Base-by-base conservation (phyloP, 2,113 vertebrate species). In the Callithrix jacchus region DNA sequence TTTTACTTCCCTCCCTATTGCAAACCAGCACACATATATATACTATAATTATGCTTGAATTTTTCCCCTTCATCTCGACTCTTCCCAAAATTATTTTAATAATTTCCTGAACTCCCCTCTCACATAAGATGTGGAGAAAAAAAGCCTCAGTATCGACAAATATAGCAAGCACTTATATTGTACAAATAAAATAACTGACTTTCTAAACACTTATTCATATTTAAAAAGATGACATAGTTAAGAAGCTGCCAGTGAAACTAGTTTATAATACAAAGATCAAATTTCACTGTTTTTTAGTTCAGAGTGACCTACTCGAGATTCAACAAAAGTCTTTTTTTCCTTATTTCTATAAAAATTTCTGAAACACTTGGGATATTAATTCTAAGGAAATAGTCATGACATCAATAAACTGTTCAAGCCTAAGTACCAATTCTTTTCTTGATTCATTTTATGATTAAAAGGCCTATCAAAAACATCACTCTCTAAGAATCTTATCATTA, bases 211-310 rank as follows among this genome's bases (percentile, higher is more conserved):
- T 64, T 68, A 61, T 13, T n/a, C 7, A 0, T 81, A 58, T 83
- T 93, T 77, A 6, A 71, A 84, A 73, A 66, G 21, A 88, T n/a
- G 23, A 74, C 17, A 58, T 2, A 81, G 42, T 45, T 61, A 25
- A 91, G 95, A 96, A 87, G 61, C n/a, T 14, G 56, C 76, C 25
- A 27, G 52, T 85, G 42, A 85, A 90, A 93, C 89, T n/a, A 97
- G 37, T 87, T 95, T 56, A 95, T 18, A 95, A 96, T 74, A 85
- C 71, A 90, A 79, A 95, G 45, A 91, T 91, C 64, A 83, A 79
- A 58, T 96, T 95, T 92, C 83, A 89, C 21, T 87, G 58, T 93
- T 97, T 96, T 32, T 92, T 89, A 87, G 21, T 83, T 95, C 96
- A 81, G 52, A 90, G 8, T 52, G 18, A 74, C 25, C n/a, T 94